Evolutionary conservation across 30 jellyfish, hydroid and myxozoan species (phyloP).

Genomic region (Calvadosia cruxmelitensis): DNA sequence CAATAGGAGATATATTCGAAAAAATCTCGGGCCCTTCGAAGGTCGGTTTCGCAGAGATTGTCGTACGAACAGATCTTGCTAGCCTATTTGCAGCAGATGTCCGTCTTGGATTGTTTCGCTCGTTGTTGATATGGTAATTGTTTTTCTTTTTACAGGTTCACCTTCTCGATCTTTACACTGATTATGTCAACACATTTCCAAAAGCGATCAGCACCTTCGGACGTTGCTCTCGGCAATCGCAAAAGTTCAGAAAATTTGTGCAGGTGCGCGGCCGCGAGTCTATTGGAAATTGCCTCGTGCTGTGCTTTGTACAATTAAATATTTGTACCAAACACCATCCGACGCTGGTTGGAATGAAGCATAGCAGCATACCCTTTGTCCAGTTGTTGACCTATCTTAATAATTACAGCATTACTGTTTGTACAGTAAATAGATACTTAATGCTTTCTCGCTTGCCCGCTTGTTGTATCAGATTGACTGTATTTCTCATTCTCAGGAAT

Average conservation of each 20-base stretch:
- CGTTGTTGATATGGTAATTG: no score
- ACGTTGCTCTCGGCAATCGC: slow-evolving; percentile 77
- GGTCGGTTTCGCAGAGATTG: background rate
- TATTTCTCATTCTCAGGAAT: slow-evolving; percentile 9
- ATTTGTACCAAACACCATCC: background rate
- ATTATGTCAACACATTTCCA: slow-evolving; percentile 81
- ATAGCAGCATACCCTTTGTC: background rate
- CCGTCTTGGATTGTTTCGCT: background rate
- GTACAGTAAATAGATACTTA: background rate
- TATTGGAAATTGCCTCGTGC: background rate
- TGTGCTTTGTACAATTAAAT: background rate
- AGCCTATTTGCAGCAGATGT: background rate
- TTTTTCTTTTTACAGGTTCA: slow-evolving; percentile 20
- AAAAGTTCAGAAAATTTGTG: slow-evolving; percentile 66
- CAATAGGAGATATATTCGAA: slow-evolving; percentile 82
- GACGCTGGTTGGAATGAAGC: background rate
- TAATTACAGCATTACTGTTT: background rate
- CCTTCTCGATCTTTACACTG: slow-evolving; percentile 55
- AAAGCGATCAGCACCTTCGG: slow-evolving; percentile 84
- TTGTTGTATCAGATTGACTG: no score
- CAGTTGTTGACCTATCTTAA: background rate
- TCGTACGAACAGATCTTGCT: no score
- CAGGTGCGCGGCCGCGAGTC: slow-evolving; percentile 25
- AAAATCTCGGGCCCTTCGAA: slow-evolving; percentile 65
- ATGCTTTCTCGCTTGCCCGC: background rate